These are phyloP conservation scores for Calephelis virginiensis DNA, from an alignment of 1,140 invertebrate genomes.

Conservation along the genomic window DNA sequence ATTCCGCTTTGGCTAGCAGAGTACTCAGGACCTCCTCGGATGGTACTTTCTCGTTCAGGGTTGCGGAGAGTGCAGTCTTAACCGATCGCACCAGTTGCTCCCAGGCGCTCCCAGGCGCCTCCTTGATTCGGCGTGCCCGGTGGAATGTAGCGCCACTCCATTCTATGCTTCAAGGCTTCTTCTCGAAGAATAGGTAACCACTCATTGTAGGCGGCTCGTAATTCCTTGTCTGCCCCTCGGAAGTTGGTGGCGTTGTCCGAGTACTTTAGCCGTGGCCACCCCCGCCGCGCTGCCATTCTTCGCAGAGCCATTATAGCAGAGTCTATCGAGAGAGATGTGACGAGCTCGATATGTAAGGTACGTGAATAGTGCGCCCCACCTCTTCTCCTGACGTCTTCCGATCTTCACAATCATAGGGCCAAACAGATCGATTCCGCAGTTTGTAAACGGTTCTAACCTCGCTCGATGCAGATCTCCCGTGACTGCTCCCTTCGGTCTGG, in stretches of 20 bases:
- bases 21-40: neutral
- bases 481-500: no score
- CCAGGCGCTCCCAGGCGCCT: no score
- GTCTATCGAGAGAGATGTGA: constrained; percentile 44
- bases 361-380: no score
- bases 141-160: no score
- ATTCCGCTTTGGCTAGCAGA: neutral
- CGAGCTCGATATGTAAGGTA: constrained; percentile 28
- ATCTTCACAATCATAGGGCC: no score
- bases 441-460: no score
- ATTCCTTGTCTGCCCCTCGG: constrained; percentile 9
- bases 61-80: constrained; percentile 35
- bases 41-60: constrained; percentile 29
- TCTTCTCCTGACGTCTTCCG: no score
- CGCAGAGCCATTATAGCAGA: constrained; percentile 51
- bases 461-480: no score
- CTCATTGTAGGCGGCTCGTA: constrained; percentile 7
- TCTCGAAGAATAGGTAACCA: constrained; percentile 1
- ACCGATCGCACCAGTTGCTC: constrained; percentile 49
- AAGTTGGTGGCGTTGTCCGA: constrained; percentile 19
- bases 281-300: constrained; percentile 4
- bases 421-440: no score
- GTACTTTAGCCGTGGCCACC: constrained; percentile 12
- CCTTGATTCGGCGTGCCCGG: no score
- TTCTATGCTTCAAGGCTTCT: no score